A percentile compares a stretch with the other conserved stretches of the same genome.
phyloP scores from a whole-genome alignment of 1,140 invertebrate genomes.

The Tetramorium parvispinum region DNA sequence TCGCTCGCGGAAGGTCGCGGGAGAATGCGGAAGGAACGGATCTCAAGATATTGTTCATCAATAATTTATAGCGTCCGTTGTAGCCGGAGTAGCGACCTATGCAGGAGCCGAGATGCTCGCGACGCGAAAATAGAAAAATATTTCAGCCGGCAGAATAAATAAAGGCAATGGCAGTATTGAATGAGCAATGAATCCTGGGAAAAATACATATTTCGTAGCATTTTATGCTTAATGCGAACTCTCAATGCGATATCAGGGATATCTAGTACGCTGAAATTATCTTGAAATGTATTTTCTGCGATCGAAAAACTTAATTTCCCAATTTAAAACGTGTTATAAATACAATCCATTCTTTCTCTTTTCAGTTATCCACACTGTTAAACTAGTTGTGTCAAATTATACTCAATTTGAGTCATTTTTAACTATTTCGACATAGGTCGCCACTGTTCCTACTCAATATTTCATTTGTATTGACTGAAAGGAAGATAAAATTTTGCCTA shows the following conservation, averaged over 20 bases:
- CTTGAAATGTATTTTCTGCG: no score
- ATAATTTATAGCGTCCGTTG: conserved; percentile 36
- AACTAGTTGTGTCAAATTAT: no score
- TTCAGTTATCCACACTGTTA: no score
- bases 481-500: no score
- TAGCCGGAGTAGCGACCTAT: neutral
- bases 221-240: neutral
- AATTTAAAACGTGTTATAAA: no score
- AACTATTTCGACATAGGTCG: no score
- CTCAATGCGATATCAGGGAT: neutral
- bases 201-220: neutral
- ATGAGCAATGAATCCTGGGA: neutral
- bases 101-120: neutral
- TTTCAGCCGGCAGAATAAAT: conserved; percentile 35
- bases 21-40: conserved; percentile 29
- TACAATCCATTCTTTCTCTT: no score
- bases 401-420: no score
- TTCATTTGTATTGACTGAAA: no score
- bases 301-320: no score
- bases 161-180: neutral
- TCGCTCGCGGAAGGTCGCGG: conserved; percentile 20
- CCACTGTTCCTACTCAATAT: no score
- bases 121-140: conserved; percentile 26
- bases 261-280: neutral
- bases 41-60: conserved; percentile 56